Evolutionary conservation across 2,797 vertebrate genomes (phyloP).

Genomic region (Gorsachius magnificus): DNA sequence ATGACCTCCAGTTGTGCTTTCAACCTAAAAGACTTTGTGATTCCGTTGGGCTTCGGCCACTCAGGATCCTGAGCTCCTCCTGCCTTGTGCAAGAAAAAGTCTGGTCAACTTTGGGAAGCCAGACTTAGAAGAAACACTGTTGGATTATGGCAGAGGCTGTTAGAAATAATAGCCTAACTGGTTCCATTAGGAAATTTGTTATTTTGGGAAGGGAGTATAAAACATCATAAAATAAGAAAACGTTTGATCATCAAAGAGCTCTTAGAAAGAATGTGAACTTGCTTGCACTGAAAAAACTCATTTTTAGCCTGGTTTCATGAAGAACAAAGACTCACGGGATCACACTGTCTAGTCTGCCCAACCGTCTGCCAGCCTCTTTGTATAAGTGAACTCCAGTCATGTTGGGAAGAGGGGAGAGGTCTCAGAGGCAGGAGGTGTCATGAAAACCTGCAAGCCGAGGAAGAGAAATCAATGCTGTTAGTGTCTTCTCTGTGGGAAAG

Average conservation of each 20-base stretch:
- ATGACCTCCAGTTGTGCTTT: not conserved
- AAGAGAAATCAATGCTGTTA: not conserved
- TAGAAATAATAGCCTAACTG: not conserved
- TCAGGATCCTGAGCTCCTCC: not conserved
- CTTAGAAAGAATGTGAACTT: conserved; percentile 33
- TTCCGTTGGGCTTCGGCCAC: not conserved
- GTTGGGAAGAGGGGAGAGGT: not conserved
- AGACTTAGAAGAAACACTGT: not conserved
- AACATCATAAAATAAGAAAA: conserved; percentile 17
- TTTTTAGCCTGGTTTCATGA: conserved; percentile 5
- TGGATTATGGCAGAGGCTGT: not conserved
- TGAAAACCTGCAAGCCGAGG: not conserved
- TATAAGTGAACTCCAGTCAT: not conserved
- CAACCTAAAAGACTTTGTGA: not conserved
- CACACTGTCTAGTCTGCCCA: not conserved
- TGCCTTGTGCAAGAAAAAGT: not conserved
- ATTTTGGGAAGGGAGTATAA: conserved; percentile 14
- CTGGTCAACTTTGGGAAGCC: not conserved
- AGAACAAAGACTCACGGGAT: not conserved
- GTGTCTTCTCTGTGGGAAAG: not conserved
- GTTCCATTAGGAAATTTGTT: conserved; percentile 16
- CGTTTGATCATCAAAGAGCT: conserved; percentile 48
- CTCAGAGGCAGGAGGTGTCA: not conserved
- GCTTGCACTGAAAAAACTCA: conserved; percentile 3
- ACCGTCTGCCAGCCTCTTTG: not conserved